Evolutionary conservation across 2,888 invertebrate genomes (phyloP), one percentile per base, ranked within the genome.

Genomic region (Dolichopus griseipennis): DNA sequence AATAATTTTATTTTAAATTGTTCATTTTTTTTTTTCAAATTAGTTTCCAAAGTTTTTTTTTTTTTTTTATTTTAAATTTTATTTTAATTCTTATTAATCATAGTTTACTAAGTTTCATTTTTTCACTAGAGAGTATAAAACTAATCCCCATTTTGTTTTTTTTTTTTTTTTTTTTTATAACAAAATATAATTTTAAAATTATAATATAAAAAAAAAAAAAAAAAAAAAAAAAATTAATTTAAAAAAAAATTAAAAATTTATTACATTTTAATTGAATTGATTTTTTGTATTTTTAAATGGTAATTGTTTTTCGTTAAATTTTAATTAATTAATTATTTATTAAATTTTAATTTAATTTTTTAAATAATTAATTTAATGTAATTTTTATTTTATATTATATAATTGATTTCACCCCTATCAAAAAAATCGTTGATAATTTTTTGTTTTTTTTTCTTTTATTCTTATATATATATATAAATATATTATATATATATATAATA

Each of bases 101-200:
- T 27, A 27, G 27, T 27, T 27, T 27, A 27, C 27, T 27, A 27
- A 27, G 27, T 27, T 71, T 74, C 68, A 76, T 74, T 73, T 72
- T 72, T 73, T 71, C 72, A 73, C 72, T 76, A 72, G 72, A 73
- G 73, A 74, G 71, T 71, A 71, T 71, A 71, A 71, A 71, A 71
- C 69, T 71, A 71, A 69, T 69, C 69, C 70, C 71, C 69, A 65
- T 68, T 69, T 65, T 69, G 67, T 64, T 67, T 62, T 65, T 69
- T 67, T 66, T 37, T 66, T 37, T 66, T 41, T 66, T 68, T 34
- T 37, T 67, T 68, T 66, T 6, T 27, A 18, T 52, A 52, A 52
- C 2, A 52, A 52, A 52, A 52, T 52, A 27, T 4, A 27, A 27
- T 27, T 27, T 27, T 27, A 27, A 27, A 27, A 2, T 27, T 18